Conservation (phyloP, 1,140 invertebrate species). For the Calycopis cecrops region DNA sequence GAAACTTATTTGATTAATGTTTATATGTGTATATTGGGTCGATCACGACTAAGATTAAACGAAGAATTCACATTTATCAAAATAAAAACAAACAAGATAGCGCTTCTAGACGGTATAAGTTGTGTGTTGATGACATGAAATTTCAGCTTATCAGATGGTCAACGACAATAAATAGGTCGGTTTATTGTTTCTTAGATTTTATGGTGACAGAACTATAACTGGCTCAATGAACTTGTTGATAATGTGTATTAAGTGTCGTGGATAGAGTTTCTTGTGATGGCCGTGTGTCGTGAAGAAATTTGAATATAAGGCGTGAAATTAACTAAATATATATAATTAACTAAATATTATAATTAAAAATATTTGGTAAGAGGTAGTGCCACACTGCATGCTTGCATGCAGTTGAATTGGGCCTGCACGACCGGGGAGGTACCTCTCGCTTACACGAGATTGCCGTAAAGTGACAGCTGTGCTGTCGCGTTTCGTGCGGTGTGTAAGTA, state of each 20-base stretch:
- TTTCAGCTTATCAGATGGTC: slow-evolving; percentile 56
- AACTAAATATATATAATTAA: no score
- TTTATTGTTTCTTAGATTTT: slow-evolving; percentile 57
- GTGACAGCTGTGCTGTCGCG: no score
- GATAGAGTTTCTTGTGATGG: not conserved
- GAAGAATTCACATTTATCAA: slow-evolving; percentile 49
- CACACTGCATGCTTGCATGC: no score
- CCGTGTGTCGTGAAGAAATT: no score
- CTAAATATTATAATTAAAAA: no score
- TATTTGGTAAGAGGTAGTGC: no score
- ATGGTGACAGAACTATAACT: slow-evolving; percentile 46
- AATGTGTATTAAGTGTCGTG: slow-evolving; percentile 21
- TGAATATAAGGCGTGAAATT: no score
- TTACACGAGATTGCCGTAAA: no score
- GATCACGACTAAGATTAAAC: slow-evolving; percentile 45
- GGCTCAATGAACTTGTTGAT: slow-evolving; percentile 41
- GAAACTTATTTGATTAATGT: slow-evolving; percentile 59
- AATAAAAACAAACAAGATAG: slow-evolving; percentile 35
- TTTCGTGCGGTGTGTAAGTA: no score
- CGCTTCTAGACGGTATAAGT: slow-evolving; percentile 32
- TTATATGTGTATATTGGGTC: slow-evolving; percentile 22
- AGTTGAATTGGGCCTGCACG: no score
- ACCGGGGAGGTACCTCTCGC: no score
- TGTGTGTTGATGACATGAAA: slow-evolving; percentile 62
- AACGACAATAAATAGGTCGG: slow-evolving; percentile 63